Percentiles rank a stretch among this genome's conserved stretches.
These are phyloP conservation scores for Cliona cf. orientalis DNA, from an alignment of 37 sponge, comb jelly and placozoan species.

Conservation along the genomic window DNA sequence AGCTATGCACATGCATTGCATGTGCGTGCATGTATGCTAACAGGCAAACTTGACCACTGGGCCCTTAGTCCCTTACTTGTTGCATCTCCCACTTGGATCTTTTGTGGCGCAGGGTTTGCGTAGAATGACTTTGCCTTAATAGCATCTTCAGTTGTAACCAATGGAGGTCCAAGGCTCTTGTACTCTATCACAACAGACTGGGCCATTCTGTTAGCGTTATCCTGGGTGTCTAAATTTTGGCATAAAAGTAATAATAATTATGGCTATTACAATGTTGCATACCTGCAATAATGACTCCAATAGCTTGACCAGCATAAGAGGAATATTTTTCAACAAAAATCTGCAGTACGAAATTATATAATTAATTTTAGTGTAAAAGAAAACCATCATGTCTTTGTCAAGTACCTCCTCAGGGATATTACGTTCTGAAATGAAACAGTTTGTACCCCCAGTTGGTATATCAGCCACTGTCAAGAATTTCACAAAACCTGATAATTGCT, in stretches of 20 bases:
- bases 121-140: conserved; percentile 47
- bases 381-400: too few relatives aligned
- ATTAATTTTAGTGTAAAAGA: too few relatives aligned
- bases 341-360: too few relatives aligned
- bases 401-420: background rate
- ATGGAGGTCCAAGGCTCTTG: conserved; percentile 50
- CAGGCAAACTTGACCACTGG: too few relatives aligned
- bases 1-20: too few relatives aligned
- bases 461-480: conserved; percentile 59
- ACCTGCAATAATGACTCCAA: background rate
- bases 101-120: conserved; percentile 5
- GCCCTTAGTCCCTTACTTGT: conserved; percentile 28
- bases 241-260: background rate
- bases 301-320: conserved; percentile 82
- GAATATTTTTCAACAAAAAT: too few relatives aligned
- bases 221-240: conserved; percentile 59
- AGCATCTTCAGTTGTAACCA: conserved; percentile 67
- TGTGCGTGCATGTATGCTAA: too few relatives aligned
- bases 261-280: background rate
- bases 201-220: conserved; percentile 56
- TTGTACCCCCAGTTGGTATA: conserved; percentile 54
- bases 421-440: conserved; percentile 3
- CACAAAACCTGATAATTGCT: conserved; percentile 81
- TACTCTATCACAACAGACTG: conserved; percentile 37
- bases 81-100: conserved; percentile 55